Evolutionary conservation across 1,140 invertebrate genomes (phyloP), one percentile per base, ranked within the genome.

Genomic region (Frieseomelitta varia): DNA sequence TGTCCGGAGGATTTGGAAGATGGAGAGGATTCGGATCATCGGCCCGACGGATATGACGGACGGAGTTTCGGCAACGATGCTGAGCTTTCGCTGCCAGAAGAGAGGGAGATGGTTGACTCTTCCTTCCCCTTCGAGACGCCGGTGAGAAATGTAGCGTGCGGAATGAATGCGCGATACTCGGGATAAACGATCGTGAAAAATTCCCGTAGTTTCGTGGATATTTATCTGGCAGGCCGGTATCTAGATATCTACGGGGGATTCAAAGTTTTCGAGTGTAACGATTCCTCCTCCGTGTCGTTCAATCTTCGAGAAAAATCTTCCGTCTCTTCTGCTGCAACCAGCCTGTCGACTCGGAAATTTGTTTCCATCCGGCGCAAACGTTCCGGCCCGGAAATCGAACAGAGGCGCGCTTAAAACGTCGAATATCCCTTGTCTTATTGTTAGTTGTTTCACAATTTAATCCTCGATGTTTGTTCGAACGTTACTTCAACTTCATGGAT

Each of bases 161-260:
- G n/a, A 81, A 81, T 58, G 58, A 81, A 67, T 55, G 72, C 34
- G 17, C 58, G 80, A 82, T 82, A 68, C 63, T 21, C 34, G 53
- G 53, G 63, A 77, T 77, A 83, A 83, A 83, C 39, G 81, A 69
- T 83, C 65, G 81, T 78, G 75, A 83, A 78, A 83, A 78, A 83
- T 83, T 47, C 24, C n/a, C 55, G 39, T 19, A 61, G 81, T 56
- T 58, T 51, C 75, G 65, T 27, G 39, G 81, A 83, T 77, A 78
- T 78, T 78, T 83, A 83, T 83, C 75, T 27, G 81, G 47, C 17
- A 30, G 53, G 14, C 0, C 19, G 34, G 80, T 67, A 51, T 83
- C 65, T 53, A 69, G 75, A 83, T 83, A 78, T 78, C 76, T n/a
- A 6, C 39, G 39, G 15, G 55, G 81, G 75, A 83, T 83, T 69